Evolutionary conservation across 2,888 invertebrate genomes (phyloP).

Genomic region (Catonia carolina): DNA sequence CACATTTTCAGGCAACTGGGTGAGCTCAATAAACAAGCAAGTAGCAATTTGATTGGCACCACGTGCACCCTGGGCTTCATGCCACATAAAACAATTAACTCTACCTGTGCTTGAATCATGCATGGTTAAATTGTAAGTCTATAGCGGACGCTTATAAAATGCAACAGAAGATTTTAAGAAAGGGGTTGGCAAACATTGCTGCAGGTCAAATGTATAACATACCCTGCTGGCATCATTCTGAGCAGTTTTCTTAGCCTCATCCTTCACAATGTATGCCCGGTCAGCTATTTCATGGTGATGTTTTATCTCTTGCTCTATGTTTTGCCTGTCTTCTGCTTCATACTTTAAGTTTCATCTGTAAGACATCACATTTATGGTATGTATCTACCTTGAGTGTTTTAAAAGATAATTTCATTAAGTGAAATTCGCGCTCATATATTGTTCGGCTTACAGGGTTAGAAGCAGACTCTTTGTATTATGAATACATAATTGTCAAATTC

Average conservation of each 20-base stretch:
- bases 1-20: neutral
- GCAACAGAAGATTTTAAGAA: no score
- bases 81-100: conserved; percentile 30
- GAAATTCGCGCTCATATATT: conserved; percentile 22
- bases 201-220: conserved; percentile 24
- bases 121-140: neutral
- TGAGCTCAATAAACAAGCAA: conserved; percentile 28
- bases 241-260: conserved; percentile 16
- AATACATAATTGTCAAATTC: conserved; percentile 1
- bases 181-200: conserved; percentile 17
- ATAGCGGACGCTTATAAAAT: neutral
- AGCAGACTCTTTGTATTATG: conserved; percentile 6
- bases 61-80: conserved; percentile 30
- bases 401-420: conserved; percentile 27
- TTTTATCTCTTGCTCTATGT: conserved; percentile 1
- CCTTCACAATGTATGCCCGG: conserved; percentile 11
- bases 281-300: conserved; percentile 13
- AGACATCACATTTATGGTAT: conserved; percentile 29
- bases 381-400: conserved; percentile 30
- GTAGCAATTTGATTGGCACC: conserved; percentile 36
- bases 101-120: neutral
- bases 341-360: conserved; percentile 19
- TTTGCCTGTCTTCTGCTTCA: conserved; percentile 3
- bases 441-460: conserved; percentile 6
- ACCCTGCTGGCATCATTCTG: conserved; percentile 12